Evolutionary conservation across 1,140 invertebrate genomes (phyloP).

Genomic region (Octopus sinensis): DNA sequence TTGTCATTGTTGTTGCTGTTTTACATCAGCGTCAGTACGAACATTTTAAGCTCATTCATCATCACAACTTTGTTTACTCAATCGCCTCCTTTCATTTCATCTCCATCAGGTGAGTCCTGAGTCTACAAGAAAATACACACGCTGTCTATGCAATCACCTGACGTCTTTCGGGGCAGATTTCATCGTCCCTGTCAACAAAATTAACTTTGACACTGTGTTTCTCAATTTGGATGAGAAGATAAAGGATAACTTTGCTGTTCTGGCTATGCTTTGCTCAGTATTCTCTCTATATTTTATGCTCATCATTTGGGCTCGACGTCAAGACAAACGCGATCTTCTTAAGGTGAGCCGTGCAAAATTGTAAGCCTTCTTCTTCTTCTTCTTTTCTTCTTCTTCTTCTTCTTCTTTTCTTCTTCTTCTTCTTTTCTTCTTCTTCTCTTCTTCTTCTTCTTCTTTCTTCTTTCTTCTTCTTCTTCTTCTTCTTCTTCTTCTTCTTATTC

Average conservation of each 20-base stretch:
- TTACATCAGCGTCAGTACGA: too few relatives aligned
- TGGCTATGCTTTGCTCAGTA: conserved; percentile 35
- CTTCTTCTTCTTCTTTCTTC: too few relatives aligned
- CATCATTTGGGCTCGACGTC: conserved; percentile 37
- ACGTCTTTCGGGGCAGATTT: conserved; percentile 43
- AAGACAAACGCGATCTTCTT: conserved; percentile 42
- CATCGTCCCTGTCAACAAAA: conserved; percentile 42
- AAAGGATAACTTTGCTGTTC: conserved; percentile 42
- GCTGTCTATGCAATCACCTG: conserved; percentile 43
- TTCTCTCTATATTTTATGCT: conserved; percentile 36
- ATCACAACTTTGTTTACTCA: too few relatives aligned
- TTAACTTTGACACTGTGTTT: conserved; percentile 44
- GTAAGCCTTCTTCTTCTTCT: background rate
- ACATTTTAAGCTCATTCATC: too few relatives aligned
- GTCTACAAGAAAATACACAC: conserved; percentile 33
- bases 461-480: too few relatives aligned
- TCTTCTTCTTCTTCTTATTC: too few relatives aligned
- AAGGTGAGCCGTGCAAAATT: conserved; percentile 29
- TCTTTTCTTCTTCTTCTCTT: too few relatives aligned
- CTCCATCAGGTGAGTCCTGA: conserved; percentile 32
- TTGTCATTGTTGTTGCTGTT: too few relatives aligned
- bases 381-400: background rate
- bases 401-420: background rate
- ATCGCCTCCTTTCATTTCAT: background rate
- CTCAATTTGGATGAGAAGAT: conserved; percentile 36